These are phyloP conservation scores for Pinctada fucata DNA, from an alignment of 2,888 invertebrate genomes.

Conservation along the genomic window DNA sequence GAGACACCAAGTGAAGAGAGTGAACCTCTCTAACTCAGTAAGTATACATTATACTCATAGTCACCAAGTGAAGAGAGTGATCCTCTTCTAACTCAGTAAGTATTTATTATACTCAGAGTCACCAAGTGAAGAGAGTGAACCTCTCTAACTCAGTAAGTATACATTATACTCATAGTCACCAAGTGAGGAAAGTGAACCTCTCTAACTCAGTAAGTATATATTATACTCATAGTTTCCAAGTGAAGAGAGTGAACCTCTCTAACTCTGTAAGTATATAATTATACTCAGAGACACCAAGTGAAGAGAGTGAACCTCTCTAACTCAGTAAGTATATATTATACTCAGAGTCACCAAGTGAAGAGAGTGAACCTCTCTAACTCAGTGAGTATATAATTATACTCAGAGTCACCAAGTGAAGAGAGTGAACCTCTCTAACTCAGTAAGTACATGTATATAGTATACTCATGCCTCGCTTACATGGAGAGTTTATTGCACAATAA, in stretches of 20 bases:
- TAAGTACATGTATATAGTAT: no score
- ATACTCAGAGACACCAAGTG: neutral
- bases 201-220: neutral
- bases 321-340: neutral
- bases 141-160: neutral
- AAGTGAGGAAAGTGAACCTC: neutral
- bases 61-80: slow-evolving; percentile 71
- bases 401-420: no score
- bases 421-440: no score
- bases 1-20: slow-evolving; percentile 70
- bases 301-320: neutral
- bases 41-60: slow-evolving; percentile 31
- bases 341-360: slow-evolving; percentile 10
- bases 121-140: slow-evolving; percentile 56
- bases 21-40: slow-evolving; percentile 69
- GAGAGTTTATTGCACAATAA: no score
- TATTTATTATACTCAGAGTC: slow-evolving; percentile 45
- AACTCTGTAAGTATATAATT: slow-evolving; percentile 3
- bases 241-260: neutral
- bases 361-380: neutral
- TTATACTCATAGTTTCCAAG: neutral
- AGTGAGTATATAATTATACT: no score
- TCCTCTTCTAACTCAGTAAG: slow-evolving; percentile 68
- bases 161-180: neutral
- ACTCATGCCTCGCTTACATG: no score